These are phyloP conservation scores for Danio aesculapii DNA, from an alignment of 2,797 vertebrate species.

Conservation along the genomic window DNA sequence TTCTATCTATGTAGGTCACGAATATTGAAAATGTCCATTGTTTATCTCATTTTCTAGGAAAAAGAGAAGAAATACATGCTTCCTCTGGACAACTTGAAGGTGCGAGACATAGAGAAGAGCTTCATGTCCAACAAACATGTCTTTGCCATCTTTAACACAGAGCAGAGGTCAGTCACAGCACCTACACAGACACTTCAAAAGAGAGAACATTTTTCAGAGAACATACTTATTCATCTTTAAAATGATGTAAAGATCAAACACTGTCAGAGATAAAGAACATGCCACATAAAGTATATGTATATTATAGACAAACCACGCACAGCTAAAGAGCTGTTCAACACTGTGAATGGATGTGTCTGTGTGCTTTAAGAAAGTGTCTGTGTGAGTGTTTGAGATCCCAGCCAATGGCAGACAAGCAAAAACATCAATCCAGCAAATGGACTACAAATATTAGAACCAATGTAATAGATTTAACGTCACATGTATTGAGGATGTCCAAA, in stretches of 20 bases:
- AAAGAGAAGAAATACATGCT: constrained; percentile 92
- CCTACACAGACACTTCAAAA: constrained; percentile 11
- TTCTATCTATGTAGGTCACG: background rate
- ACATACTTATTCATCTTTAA: background rate
- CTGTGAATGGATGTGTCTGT: constrained; percentile 32
- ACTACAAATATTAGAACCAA: too few relatives aligned
- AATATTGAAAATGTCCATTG: background rate
- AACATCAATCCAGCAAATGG: background rate
- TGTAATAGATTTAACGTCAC: too few relatives aligned
- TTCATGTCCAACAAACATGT: constrained; percentile 88
- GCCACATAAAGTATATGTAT: background rate
- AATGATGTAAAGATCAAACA: constrained; percentile 13
- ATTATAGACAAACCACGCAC: constrained; percentile 53
- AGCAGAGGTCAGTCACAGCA: constrained; percentile 76
- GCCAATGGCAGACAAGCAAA: constrained; percentile 40
- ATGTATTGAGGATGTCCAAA: too few relatives aligned
- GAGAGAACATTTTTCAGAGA: background rate
- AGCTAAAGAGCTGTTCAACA: constrained; percentile 47
- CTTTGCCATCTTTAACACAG: constrained; percentile 92
- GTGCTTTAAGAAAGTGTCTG: background rate
- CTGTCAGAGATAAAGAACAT: background rate
- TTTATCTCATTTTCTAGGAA: constrained; percentile 76
- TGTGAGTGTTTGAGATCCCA: constrained; percentile 47
- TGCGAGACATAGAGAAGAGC: constrained; percentile 86
- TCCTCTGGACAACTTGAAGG: constrained; percentile 87